Percentiles rank a stretch among this genome's conserved stretches.
Evolutionary conservation across 2,797 vertebrate genomes (phyloP).

Genomic region (Simalia tracyae): DNA sequence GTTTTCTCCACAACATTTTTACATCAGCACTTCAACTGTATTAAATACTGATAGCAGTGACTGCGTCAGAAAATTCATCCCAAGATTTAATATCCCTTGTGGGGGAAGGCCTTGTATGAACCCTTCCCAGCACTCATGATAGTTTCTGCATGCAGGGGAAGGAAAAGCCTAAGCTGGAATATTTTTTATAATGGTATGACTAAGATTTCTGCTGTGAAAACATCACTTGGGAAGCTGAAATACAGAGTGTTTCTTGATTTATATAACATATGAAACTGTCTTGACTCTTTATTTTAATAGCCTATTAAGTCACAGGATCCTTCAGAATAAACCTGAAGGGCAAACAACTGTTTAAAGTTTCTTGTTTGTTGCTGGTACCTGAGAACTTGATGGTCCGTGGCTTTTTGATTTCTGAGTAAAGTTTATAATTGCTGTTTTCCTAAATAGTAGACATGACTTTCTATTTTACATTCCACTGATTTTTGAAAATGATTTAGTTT

Average conservation of each 20-base stretch:
- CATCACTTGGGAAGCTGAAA: not conserved
- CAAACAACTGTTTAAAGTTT: slow-evolving; percentile 57
- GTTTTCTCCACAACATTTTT: not conserved
- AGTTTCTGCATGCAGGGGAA: not conserved
- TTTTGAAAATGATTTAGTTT: slow-evolving; percentile 41
- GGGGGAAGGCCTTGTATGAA: not conserved
- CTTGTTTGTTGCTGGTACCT: slow-evolving; percentile 56
- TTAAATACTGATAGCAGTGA: not conserved
- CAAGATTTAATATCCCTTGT: not conserved
- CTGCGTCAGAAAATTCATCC: too few relatives aligned
- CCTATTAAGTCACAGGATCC: not conserved
- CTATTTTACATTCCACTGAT: slow-evolving; percentile 48
- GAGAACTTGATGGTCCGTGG: slow-evolving; percentile 47
- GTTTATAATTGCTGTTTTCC: slow-evolving; percentile 63
- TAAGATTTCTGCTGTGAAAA: not conserved
- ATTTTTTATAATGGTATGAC: not conserved
- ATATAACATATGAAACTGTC: not conserved
- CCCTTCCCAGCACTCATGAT: not conserved
- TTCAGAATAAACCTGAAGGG: slow-evolving; percentile 24
- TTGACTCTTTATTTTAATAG: not conserved
- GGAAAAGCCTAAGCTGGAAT: not conserved
- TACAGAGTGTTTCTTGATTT: not conserved
- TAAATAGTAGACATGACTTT: slow-evolving; percentile 55
- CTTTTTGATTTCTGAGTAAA: slow-evolving; percentile 56
- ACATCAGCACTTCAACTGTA: not conserved